Percentiles rank a stretch among this genome's conserved stretches.
These are phyloP conservation scores for Bradypodion ventrale DNA, from an alignment of 2,797 vertebrate genomes.

Conservation along the genomic window DNA sequence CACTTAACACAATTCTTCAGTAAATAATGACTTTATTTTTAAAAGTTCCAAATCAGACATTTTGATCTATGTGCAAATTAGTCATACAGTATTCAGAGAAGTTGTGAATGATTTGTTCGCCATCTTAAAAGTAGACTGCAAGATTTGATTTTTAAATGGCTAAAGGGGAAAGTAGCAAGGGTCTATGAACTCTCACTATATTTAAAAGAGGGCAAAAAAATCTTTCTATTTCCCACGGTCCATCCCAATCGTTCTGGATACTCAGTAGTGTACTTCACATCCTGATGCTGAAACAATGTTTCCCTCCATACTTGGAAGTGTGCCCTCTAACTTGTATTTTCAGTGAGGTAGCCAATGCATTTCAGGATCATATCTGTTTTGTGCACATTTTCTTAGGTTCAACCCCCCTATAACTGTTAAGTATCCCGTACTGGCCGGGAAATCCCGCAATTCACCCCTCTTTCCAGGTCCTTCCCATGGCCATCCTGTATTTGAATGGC, in stretches of 20 bases:
- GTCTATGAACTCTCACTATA: neutral
- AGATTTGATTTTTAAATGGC: neutral
- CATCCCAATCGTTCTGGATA: neutral
- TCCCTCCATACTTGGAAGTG: neutral
- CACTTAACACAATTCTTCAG: neutral
- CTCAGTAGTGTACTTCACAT: neutral
- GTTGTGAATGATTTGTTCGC: neutral
- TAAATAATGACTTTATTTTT: neutral
- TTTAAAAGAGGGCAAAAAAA: neutral
- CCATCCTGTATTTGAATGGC: too few relatives aligned
- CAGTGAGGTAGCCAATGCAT: neutral
- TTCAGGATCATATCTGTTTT: neutral
- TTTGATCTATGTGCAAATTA: neutral
- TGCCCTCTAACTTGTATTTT: neutral
- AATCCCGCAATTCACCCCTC: too few relatives aligned
- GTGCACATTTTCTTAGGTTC: too few relatives aligned
- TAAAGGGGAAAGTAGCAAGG: neutral
- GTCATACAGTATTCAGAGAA: neutral
- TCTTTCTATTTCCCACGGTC: neutral
- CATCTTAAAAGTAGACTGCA: neutral
- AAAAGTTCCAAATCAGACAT: neutral
- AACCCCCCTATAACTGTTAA: too few relatives aligned
- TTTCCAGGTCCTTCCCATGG: too few relatives aligned
- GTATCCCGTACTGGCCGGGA: too few relatives aligned
- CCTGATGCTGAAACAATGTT: neutral